Base-by-base conservation (phyloP, 2,888 invertebrate species). In the Meloe dianella region DNA sequence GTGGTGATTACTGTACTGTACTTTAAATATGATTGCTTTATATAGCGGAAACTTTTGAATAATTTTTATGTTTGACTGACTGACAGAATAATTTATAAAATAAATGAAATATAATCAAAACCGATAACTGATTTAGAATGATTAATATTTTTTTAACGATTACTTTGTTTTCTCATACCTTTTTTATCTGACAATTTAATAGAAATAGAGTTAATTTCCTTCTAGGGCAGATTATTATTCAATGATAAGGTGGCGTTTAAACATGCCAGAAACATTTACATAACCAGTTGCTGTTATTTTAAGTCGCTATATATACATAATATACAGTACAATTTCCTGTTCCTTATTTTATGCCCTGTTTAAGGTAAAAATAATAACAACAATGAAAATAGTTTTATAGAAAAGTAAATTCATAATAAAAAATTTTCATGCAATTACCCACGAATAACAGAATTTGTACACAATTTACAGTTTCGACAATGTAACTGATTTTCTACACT, bases 271-370 rank as follows among this genome's bases (percentile, higher is more conserved):
- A 20, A 58, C 35, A 66, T 66, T 60, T 66, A 66, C 66, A 66
- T 60, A 66, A 66, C 54, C 54, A 54, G 54, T 54, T 54, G 54
- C 24, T 54, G 24, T 54, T 54, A 54, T 54, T 54, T 54, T 10
- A 24, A 54, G 54, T 24, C 54, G 24, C 12, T 54, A 12, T 24
- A 54, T n/a, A n/a, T n/a, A n/a, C 24, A 27, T 24, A 24, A 54
- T 54, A 54, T 14, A 63, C 60, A 10, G 41, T 24, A 54, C 38
- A 59, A 29, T 61, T 67, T 67, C 66, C 66, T 57, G 63, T 67
- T 67, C 63, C 66, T 67, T 57, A 67, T 63, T 67, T 67, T 63
- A 63, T 63, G 66, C 66, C 66, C 66, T 67, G 66, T 63, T 67
- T 67, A 58, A 47, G 29, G 32, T 20, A 47, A 60, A 67, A 67